Conservation (phyloP, 2,113 vertebrate species). For the Eira barbara region DNA sequence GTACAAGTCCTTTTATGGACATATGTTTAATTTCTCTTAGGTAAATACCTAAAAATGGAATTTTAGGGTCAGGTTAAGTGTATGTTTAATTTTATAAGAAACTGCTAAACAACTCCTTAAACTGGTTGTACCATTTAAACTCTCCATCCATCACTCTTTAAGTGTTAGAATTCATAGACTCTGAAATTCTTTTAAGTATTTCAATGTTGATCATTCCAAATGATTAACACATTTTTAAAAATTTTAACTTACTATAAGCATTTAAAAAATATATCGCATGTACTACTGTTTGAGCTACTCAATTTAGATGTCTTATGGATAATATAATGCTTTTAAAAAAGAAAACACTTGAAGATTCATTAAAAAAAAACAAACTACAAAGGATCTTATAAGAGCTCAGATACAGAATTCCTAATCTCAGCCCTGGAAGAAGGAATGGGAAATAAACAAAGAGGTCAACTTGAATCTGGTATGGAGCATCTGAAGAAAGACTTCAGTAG, state of each 20-base stretch:
- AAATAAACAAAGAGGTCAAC: not conserved
- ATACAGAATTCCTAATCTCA: not conserved
- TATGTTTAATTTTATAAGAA: conserved; percentile 32
- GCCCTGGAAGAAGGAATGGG: not conserved
- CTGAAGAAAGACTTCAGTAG: not conserved
- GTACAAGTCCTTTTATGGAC: not conserved
- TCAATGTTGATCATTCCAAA: not conserved
- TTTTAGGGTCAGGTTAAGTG: not conserved
- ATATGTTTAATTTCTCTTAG: not conserved
- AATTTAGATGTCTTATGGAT: not conserved
- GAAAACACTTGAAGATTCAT: conserved; percentile 14
- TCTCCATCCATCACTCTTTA: not conserved
- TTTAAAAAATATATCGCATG: not conserved
- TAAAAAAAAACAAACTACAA: not conserved
- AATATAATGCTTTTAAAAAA: conserved; percentile 4
- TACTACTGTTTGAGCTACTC: not conserved
- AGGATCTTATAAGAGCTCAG: not conserved
- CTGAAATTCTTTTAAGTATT: conserved; percentile 8
- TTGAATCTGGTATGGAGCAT: not conserved
- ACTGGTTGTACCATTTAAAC: not conserved
- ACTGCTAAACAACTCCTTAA: not conserved
- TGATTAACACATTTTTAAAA: not conserved
- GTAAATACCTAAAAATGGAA: not conserved
- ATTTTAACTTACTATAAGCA: not conserved
- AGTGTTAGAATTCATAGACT: not conserved